Percentiles rank a stretch among this genome's conserved stretches.
These are phyloP conservation scores for Danio jaintianensis DNA, from an alignment of 2,797 vertebrate species.

Conservation along the genomic window DNA sequence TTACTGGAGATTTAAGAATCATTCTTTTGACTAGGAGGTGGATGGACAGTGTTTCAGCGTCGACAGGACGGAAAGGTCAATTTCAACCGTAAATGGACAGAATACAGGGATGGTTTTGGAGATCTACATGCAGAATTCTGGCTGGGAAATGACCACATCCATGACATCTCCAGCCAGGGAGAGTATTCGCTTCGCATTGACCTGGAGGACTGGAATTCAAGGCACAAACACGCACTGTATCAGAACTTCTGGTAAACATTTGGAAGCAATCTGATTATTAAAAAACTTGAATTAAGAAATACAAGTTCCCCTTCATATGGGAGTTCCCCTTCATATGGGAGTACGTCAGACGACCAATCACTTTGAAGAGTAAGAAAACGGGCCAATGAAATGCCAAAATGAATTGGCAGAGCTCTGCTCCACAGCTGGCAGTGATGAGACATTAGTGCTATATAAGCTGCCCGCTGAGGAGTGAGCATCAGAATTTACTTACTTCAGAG, in stretches of 20 bases:
- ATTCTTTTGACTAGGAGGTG: constrained; percentile 55
- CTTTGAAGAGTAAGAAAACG: too few relatives aligned
- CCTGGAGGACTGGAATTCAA: constrained; percentile 77
- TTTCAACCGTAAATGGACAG: constrained; percentile 64
- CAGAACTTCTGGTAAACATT: constrained; percentile 73
- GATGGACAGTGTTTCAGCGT: constrained; percentile 63
- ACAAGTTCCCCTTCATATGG: too few relatives aligned
- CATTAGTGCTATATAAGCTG: too few relatives aligned
- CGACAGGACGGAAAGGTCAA: constrained; percentile 58
- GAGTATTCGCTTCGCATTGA: constrained; percentile 76
- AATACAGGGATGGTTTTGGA: constrained; percentile 64
- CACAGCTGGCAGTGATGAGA: too few relatives aligned
- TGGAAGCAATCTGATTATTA: background rate
- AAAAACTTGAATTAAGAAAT: too few relatives aligned
- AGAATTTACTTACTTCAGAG: too few relatives aligned
- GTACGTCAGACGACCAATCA: too few relatives aligned
- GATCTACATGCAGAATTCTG: constrained; percentile 63
- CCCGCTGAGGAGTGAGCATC: too few relatives aligned
- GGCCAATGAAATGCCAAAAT: too few relatives aligned
- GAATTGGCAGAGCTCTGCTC: too few relatives aligned
- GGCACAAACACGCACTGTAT: constrained; percentile 77
- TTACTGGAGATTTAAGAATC: background rate
- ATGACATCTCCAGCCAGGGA: constrained; percentile 68
- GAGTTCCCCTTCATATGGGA: too few relatives aligned
- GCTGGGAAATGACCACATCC: constrained; percentile 71